phyloP scores from a whole-genome alignment of 2,888 invertebrate genomes.

The Archips crataeganus region DNA sequence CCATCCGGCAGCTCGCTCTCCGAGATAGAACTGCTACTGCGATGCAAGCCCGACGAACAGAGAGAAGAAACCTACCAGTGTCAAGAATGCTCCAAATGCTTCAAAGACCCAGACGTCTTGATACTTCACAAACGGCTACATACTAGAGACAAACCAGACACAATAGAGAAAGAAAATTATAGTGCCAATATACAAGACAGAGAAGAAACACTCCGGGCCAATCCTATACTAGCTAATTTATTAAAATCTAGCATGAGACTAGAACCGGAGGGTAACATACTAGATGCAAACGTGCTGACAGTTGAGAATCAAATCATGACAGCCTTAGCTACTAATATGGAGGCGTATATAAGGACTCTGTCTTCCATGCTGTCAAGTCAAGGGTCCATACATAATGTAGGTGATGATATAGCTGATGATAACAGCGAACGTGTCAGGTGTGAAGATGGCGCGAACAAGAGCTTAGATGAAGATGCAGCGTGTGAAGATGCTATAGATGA shows the following conservation, averaged over 20 bases:
- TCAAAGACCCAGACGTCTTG: slow-evolving; percentile 79
- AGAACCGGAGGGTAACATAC: slow-evolving; percentile 47
- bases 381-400: slow-evolving; percentile 31
- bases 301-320: slow-evolving; percentile 71
- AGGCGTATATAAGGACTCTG: slow-evolving; percentile 66
- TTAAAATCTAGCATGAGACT: slow-evolving; percentile 53
- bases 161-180: slow-evolving; percentile 64
- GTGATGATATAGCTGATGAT: slow-evolving; percentile 14
- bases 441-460: background rate
- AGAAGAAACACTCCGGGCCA: slow-evolving; percentile 67
- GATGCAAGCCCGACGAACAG: slow-evolving; percentile 15
- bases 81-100: slow-evolving; percentile 73
- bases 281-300: slow-evolving; percentile 56
- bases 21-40: slow-evolving; percentile 24
- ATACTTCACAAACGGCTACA: slow-evolving; percentile 69
- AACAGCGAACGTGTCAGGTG: background rate
- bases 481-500: background rate
- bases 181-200: slow-evolving; percentile 52
- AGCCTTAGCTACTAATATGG: slow-evolving; percentile 68
- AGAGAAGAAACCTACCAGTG: slow-evolving; percentile 61
- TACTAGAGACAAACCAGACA: slow-evolving; percentile 36
- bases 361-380: slow-evolving; percentile 52
- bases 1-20: slow-evolving; percentile 35
- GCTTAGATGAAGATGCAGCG: background rate
- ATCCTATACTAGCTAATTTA: slow-evolving; percentile 76